Base-by-base conservation (phyloP, 2,888 invertebrate species). In the Taenaris catops region DNA sequence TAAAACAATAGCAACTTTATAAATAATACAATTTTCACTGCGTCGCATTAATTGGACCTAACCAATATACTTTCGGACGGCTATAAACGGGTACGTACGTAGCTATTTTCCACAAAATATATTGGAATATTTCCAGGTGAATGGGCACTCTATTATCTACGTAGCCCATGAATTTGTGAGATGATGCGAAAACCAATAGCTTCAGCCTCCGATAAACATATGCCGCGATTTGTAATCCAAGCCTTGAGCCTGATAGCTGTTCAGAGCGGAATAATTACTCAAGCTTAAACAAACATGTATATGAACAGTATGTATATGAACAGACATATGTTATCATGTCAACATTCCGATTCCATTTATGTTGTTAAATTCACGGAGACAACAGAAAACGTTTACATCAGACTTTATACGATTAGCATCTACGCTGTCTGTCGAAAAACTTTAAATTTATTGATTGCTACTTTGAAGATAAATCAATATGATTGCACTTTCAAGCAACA, bases 111-210 rank as follows among this genome's bases (percentile, higher is more conserved):
- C 54, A 52, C 62, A 62, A 63, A 67, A 69, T 63, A 61, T 72
- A 70, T 73, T 62, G 60, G 55, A 55, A 62, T 66, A 62, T 73
- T 71, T 71, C 53, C 64, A 71, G 61, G 64, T 67, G 64, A 65
- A 54, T 48, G 55, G 45, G 44, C 48, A 16, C 43, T 38, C 48
- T 46, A 50, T 56, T 52, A 51, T 52, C 46, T 44, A 42, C 46
- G 40, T 39, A 39, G 45, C 46, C 40, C 39, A 45, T 46, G 46
- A 46, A 49, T 46, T 45, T 49, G 41, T 32, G 41, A 50, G 51
- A 52, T 51, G 51, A 53, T 48, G 47, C 52, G 57, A 55, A 56
- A 63, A 58, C 54, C 64, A 58, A 64, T 67, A 50, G 59, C 52
- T 55, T 49, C 47, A 49, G 51, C 45, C 42, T 38, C 45, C 53